Conservation (phyloP, 2,888 invertebrate genomes). For the Sipha maydis region DNA sequence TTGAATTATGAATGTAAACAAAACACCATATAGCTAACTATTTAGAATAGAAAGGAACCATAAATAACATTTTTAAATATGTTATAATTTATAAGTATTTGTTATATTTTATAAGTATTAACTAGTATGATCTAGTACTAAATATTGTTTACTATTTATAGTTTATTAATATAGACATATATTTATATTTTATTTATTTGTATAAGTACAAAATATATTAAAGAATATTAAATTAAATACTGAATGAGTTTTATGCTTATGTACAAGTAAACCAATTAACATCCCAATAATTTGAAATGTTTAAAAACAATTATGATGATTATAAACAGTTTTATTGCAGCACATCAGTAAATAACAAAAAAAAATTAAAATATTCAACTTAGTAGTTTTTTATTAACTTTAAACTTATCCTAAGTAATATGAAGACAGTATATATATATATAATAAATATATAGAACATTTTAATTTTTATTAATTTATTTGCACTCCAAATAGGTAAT, state of each 20-base stretch:
- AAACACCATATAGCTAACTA: constrained; percentile 28
- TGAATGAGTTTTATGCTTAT: neutral
- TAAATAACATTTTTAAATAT: neutral
- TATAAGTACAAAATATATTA: neutral
- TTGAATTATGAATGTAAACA: constrained; percentile 31
- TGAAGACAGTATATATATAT: too few species aligned
- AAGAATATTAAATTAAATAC: neutral
- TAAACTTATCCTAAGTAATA: neutral
- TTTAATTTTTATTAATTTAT: too few species aligned
- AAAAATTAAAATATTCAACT: neutral
- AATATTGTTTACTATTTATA: neutral
- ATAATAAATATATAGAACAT: too few species aligned
- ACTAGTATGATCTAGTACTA: neutral
- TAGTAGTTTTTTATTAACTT: neutral
- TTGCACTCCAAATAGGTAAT: too few species aligned
- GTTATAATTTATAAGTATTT: neutral
- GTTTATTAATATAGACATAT: too few species aligned
- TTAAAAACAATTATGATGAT: neutral
- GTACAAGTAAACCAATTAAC: neutral
- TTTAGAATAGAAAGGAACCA: neutral
- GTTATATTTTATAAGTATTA: neutral
- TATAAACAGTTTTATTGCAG: neutral
- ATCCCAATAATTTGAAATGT: neutral
- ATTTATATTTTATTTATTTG: neutral
- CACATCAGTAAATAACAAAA: neutral